A percentile compares a stretch with the other conserved stretches of the same genome.
Conservation (phyloP, 2,797 vertebrate genomes). For the Alcedo atthis region DNA sequence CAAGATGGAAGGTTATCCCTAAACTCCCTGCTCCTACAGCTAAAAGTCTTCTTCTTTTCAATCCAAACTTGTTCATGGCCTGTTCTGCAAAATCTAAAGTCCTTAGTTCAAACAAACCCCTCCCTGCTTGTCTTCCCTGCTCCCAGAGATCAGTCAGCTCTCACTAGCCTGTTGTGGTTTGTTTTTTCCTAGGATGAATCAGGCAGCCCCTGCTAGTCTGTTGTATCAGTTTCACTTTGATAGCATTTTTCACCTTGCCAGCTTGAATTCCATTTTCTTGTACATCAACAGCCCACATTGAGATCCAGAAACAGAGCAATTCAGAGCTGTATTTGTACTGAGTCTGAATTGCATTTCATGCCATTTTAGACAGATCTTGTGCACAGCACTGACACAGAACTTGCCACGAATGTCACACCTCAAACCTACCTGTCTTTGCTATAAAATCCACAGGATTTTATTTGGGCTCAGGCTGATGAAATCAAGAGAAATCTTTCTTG, state of each 20-base stretch:
- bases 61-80: background rate
- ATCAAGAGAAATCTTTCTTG: background rate
- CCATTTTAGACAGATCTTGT: background rate
- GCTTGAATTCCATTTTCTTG: slow-evolving; percentile 19
- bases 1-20: background rate
- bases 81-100: background rate
- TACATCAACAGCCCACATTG: background rate
- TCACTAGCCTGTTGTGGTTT: background rate
- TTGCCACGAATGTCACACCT: background rate
- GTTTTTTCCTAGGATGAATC: background rate
- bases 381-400: background rate
- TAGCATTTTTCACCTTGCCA: slow-evolving; percentile 6
- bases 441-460: background rate
- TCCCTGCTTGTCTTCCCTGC: background rate
- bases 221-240: background rate
- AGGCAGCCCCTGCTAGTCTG: background rate
- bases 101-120: background rate
- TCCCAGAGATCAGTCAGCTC: background rate
- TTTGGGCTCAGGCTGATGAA: slow-evolving; percentile 11
- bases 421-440: background rate
- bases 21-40: background rate
- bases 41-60: background rate
- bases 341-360: background rate
- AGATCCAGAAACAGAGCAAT: slow-evolving; percentile 15
- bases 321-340: background rate